Percentiles rank a stretch among this genome's conserved stretches.
These are phyloP conservation scores for Drosophila prosaltans DNA, from an alignment of 1,140 invertebrate species.

Conservation along the genomic window DNA sequence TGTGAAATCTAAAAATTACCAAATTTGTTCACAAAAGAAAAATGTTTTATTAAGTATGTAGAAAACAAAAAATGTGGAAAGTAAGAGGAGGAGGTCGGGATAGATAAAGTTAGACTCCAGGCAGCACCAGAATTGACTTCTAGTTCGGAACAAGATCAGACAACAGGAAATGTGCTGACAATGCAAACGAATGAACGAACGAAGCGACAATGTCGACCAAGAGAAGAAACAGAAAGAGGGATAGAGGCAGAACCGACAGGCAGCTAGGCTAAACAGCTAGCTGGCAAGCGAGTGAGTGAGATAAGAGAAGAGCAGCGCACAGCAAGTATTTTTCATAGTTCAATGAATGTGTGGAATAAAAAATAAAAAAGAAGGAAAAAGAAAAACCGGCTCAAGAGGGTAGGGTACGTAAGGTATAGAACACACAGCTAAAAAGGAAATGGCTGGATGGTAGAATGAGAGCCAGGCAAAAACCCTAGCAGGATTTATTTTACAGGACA, in stretches of 20 bases:
- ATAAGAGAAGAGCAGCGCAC: conserved; percentile 5
- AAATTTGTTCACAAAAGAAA: too few relatives aligned
- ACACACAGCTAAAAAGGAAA: conserved; percentile 24
- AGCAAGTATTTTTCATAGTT: conserved; percentile 20
- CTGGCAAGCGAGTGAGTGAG: conserved; percentile 4
- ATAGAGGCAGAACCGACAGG: not conserved
- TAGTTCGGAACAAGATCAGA: conserved; percentile 1
- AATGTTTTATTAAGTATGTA: not conserved
- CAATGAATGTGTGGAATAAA: conserved; percentile 11
- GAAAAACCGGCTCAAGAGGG: conserved; percentile 18
- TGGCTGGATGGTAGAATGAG: not conserved
- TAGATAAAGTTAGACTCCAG: not conserved
- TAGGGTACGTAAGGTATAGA: not conserved
- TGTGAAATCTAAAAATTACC: too few relatives aligned
- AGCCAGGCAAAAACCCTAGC: conserved; percentile 7
- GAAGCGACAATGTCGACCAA: not conserved
- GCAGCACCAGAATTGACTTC: conserved; percentile 1
- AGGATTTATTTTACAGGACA: conserved; percentile 32
- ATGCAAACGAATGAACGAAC: conserved; percentile 6
- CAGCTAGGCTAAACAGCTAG: conserved; percentile 6
- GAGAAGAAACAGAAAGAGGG: not conserved
- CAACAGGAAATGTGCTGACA: conserved; percentile 10
- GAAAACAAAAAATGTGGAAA: not conserved
- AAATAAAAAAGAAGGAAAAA: not conserved
- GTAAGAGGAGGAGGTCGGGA: not conserved